Percentiles rank a stretch among this genome's conserved stretches.
These are phyloP conservation scores for Azemiops feae DNA, from an alignment of 2,113 vertebrate species.

Conservation along the genomic window DNA sequence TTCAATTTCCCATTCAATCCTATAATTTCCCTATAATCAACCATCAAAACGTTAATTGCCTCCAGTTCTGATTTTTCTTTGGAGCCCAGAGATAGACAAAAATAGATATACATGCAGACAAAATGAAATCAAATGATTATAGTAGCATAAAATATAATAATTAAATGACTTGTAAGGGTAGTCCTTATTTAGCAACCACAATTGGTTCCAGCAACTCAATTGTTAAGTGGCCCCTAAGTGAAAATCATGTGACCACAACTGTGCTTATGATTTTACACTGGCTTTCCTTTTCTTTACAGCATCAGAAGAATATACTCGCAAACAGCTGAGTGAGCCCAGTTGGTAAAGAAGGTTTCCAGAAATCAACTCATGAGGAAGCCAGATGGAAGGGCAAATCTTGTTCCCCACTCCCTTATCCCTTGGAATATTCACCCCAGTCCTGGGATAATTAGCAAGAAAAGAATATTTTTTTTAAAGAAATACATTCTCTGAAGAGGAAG, in stretches of 20 bases:
- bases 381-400: neutral
- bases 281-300: neutral
- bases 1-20: neutral
- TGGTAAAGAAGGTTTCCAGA: neutral
- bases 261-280: neutral
- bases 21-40: neutral
- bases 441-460: neutral
- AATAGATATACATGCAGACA: neutral
- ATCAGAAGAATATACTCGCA: neutral
- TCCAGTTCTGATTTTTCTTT: neutral
- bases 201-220: neutral
- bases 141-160: neutral
- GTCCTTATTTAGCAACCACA: neutral
- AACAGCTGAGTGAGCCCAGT: neutral
- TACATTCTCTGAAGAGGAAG: neutral
- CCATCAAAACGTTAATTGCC: neutral
- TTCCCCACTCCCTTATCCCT: neutral
- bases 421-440: neutral
- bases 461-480: neutral
- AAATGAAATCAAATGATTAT: neutral
- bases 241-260: neutral
- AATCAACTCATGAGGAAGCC: neutral
- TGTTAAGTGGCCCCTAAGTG: neutral
- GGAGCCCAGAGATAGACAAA: neutral
- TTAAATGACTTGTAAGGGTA: neutral